Percentiles rank a stretch among this genome's conserved stretches.
These are phyloP conservation scores for Hypolimnas misippus DNA, from an alignment of 2,888 invertebrate species.

Conservation along the genomic window DNA sequence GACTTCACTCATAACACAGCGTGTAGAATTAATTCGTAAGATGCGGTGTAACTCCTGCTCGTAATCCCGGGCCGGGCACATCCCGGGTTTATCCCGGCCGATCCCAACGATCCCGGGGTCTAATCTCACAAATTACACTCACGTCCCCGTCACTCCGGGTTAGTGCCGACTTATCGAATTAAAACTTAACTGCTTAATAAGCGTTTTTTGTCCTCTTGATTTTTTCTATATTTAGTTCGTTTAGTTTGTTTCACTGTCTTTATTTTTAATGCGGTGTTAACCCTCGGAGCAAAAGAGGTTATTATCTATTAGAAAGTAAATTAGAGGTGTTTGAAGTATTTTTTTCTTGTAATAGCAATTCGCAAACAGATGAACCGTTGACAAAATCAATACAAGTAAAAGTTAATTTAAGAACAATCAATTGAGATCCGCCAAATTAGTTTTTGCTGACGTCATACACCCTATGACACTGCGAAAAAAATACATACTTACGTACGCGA, in stretches of 20 bases:
- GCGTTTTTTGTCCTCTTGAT: constrained; percentile 26
- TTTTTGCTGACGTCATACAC: too few relatives aligned
- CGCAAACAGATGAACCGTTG: too few relatives aligned
- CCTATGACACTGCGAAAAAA: too few relatives aligned
- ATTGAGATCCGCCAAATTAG: too few relatives aligned
- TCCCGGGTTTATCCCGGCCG: constrained; percentile 34
- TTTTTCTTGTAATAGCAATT: too few relatives aligned
- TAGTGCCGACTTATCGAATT: constrained; percentile 42
- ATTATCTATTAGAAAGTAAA: too few relatives aligned
- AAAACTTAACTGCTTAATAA: constrained; percentile 41
- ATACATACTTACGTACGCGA: too few relatives aligned
- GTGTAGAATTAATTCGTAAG: constrained; percentile 39
- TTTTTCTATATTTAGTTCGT: neutral
- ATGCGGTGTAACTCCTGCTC: constrained; percentile 28
- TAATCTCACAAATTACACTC: constrained; percentile 45
- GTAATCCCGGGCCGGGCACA: constrained; percentile 39
- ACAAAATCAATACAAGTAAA: too few relatives aligned
- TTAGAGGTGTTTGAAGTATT: too few relatives aligned
- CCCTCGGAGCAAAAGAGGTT: too few relatives aligned
- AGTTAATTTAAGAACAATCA: too few relatives aligned
- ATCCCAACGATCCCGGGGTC: constrained; percentile 29
- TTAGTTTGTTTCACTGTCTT: constrained; percentile 1
- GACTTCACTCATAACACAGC: constrained; percentile 33
- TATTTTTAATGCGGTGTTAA: too few relatives aligned
- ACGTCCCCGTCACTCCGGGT: constrained; percentile 34